These are phyloP conservation scores for Volucella inanis DNA, from an alignment of 2,888 invertebrate genomes.

Conservation along the genomic window DNA sequence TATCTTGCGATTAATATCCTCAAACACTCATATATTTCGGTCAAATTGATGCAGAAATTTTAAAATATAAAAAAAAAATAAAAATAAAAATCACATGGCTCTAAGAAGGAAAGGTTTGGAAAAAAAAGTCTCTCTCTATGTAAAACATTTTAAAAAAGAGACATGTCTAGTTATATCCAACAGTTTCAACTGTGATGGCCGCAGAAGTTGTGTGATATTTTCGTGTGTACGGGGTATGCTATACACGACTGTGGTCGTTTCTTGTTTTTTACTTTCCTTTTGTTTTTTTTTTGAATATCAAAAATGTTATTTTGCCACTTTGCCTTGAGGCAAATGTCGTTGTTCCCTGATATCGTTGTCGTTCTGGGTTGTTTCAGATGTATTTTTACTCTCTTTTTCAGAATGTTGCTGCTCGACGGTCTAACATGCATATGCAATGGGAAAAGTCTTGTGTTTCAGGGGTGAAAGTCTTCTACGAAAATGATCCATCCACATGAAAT, in stretches of 20 bases:
- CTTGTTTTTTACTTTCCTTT: background rate
- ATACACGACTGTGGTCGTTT: constrained; percentile 39
- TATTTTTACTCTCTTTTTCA: constrained; percentile 15
- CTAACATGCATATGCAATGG: constrained; percentile 27
- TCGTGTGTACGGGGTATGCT: constrained; percentile 24
- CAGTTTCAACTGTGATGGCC: constrained; percentile 29
- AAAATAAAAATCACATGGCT: background rate
- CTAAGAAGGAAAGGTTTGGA: no score
- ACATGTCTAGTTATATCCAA: constrained; percentile 60
- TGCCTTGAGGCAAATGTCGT: constrained; percentile 59
- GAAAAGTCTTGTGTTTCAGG: constrained; percentile 14
- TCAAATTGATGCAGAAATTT: constrained; percentile 61
- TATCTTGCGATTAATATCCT: constrained; percentile 62
- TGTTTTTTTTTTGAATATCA: constrained; percentile 60
- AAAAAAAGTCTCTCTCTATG: constrained; percentile 35
- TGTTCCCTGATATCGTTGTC: constrained; percentile 51
- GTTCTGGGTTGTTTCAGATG: background rate
- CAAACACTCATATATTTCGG: constrained; percentile 37
- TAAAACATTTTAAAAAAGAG: constrained; percentile 61
- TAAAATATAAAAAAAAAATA: constrained; percentile 30
- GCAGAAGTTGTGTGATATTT: constrained; percentile 54
- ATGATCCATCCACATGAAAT: constrained; percentile 57
- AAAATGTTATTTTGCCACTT: constrained; percentile 71
- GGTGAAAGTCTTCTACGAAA: constrained; percentile 36
- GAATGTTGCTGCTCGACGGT: constrained; percentile 17